phyloP scores from a whole-genome alignment of 2,888 invertebrate species.

The Limenitis camilla region DNA sequence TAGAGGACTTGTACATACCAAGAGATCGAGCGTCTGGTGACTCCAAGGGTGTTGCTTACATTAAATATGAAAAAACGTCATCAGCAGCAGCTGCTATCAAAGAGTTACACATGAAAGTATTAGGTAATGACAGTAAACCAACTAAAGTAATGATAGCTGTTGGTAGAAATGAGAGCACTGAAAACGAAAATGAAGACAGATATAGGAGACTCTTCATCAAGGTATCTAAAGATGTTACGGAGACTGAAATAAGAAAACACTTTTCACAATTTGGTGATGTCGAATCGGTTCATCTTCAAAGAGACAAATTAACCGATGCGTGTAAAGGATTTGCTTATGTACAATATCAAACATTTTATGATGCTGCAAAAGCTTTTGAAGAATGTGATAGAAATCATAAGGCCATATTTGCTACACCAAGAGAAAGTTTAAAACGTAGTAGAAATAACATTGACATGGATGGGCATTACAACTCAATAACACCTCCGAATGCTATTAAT shows the following conservation, averaged over 20 bases:
- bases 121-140: constrained; percentile 83
- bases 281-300: constrained; percentile 82
- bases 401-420: constrained; percentile 93
- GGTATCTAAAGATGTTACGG: constrained; percentile 84
- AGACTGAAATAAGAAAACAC: constrained; percentile 84
- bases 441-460: constrained; percentile 41
- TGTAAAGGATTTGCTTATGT: constrained; percentile 94
- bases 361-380: constrained; percentile 92
- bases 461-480: constrained; percentile 19
- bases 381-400: constrained; percentile 89
- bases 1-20: constrained; percentile 92
- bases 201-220: constrained; percentile 85
- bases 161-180: constrained; percentile 46
- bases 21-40: constrained; percentile 88
- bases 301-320: constrained; percentile 84
- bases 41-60: constrained; percentile 92
- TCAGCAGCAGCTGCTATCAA: constrained; percentile 92
- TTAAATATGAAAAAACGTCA: constrained; percentile 92
- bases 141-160: constrained; percentile 93
- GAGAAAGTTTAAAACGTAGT: constrained; percentile 66
- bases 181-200: constrained; percentile 61
- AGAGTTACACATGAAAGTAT: constrained; percentile 85
- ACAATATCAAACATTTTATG: constrained; percentile 84
- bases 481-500: constrained; percentile 24
- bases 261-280: constrained; percentile 92